phyloP scores from a whole-genome alignment of 2,888 invertebrate genomes.

The Diachrysia chrysitis region DNA sequence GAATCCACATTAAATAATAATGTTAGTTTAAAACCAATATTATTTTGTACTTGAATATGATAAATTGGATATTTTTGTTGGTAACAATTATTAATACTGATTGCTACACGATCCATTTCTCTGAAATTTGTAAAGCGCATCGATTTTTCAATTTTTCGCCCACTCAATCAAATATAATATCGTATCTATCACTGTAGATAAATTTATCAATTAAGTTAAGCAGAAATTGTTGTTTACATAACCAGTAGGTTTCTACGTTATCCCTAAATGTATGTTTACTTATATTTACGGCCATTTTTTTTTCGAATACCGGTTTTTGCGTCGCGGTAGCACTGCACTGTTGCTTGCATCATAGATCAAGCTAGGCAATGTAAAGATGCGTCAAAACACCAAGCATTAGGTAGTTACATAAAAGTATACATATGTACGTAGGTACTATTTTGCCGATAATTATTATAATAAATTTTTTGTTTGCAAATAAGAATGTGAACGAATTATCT shows the following conservation, averaged over 20 bases:
- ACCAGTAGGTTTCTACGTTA: constrained; percentile 26
- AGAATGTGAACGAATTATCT: too few relatives aligned
- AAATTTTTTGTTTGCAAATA: too few relatives aligned
- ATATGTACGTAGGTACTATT: too few relatives aligned
- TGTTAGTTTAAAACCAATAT: too few relatives aligned
- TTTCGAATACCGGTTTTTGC: constrained; percentile 63
- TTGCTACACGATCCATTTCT: background rate
- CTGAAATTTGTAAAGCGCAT: background rate
- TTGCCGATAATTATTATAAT: too few relatives aligned
- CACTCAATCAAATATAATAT: constrained; percentile 4
- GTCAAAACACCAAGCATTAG: constrained; percentile 13
- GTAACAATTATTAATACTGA: too few relatives aligned
- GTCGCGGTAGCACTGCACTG: constrained; percentile 58
- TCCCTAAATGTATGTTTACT: constrained; percentile 27
- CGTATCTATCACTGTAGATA: background rate
- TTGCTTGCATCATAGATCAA: constrained; percentile 58
- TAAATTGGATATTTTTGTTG: background rate
- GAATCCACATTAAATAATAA: too few relatives aligned
- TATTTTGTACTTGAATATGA: too few relatives aligned
- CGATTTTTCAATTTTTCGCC: background rate
- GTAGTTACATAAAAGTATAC: background rate
- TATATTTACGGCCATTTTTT: constrained; percentile 46
- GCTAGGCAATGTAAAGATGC: constrained; percentile 34
- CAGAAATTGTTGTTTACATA: constrained; percentile 28
- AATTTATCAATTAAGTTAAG: constrained; percentile 8